Percentiles rank a stretch among this genome's conserved stretches.
Conservation (phyloP, 2,888 invertebrate species). For the Gastrophysa polygoni region DNA sequence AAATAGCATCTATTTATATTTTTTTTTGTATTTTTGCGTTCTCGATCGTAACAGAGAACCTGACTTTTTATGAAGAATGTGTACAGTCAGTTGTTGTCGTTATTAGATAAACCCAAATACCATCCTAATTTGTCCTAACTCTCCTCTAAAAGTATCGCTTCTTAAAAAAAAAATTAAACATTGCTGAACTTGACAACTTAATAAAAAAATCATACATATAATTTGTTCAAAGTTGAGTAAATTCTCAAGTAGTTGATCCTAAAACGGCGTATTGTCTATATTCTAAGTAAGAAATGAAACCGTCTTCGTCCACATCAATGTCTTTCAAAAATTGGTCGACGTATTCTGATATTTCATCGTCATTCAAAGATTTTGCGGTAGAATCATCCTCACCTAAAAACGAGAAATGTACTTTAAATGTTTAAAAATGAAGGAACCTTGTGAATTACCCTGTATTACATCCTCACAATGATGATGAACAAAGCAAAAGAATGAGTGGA, state of each 20-base stretch:
- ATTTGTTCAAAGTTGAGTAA: not conserved
- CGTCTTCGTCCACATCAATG: conserved; percentile 75
- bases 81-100: too few relatives aligned
- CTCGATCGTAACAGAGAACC: too few relatives aligned
- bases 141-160: too few relatives aligned
- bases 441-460: too few relatives aligned
- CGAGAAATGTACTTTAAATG: not conserved
- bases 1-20: not conserved
- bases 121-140: too few relatives aligned
- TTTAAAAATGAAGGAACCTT: not conserved
- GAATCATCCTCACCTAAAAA: conserved; percentile 53
- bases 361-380: conserved; percentile 53
- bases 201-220: too few relatives aligned
- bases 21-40: conserved; percentile 7
- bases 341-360: conserved; percentile 62
- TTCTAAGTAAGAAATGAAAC: conserved; percentile 73
- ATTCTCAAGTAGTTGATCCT: not conserved
- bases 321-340: conserved; percentile 69
- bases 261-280: conserved; percentile 52
- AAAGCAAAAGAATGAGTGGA: too few relatives aligned
- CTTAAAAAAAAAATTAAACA: too few relatives aligned
- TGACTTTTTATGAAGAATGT: too few relatives aligned
- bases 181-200: too few relatives aligned
- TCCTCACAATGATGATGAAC: too few relatives aligned
- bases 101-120: too few relatives aligned